These are phyloP conservation scores for Megaceryle maxima DNA, from an alignment of 2,113 vertebrate genomes.

Conservation along the genomic window DNA sequence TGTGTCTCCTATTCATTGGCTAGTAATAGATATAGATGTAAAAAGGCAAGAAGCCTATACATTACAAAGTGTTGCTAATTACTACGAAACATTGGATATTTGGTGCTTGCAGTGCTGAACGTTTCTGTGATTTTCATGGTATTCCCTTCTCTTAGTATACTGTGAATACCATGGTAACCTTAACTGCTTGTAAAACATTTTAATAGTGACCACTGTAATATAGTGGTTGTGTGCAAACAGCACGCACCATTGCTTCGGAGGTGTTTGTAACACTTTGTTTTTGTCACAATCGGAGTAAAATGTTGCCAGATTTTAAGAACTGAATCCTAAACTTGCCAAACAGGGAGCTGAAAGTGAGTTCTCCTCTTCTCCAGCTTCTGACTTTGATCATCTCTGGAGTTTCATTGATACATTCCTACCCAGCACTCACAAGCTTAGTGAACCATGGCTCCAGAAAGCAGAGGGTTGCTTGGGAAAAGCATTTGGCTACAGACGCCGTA, in stretches of 20 bases:
- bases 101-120: background rate
- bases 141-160: background rate
- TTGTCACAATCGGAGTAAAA: background rate
- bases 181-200: conserved; percentile 40
- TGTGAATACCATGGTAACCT: conserved; percentile 37
- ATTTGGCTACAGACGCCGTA: background rate
- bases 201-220: conserved; percentile 52
- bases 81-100: background rate
- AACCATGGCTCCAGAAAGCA: conserved; percentile 36
- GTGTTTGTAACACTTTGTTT: background rate
- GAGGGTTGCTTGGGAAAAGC: background rate
- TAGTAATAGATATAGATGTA: background rate
- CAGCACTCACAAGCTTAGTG: background rate
- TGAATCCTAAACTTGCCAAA: background rate
- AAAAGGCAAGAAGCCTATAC: background rate
- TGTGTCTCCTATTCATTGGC: background rate
- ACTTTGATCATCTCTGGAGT: conserved; percentile 23
- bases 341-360: background rate
- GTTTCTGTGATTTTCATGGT: conserved; percentile 15
- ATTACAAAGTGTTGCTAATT: background rate
- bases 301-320: background rate
- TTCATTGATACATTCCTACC: conserved; percentile 22
- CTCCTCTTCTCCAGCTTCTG: background rate
- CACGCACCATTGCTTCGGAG: background rate
- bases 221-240: conserved; percentile 49